Conservation (phyloP, 2,797 vertebrate genomes). For the Vireo griseus region DNA sequence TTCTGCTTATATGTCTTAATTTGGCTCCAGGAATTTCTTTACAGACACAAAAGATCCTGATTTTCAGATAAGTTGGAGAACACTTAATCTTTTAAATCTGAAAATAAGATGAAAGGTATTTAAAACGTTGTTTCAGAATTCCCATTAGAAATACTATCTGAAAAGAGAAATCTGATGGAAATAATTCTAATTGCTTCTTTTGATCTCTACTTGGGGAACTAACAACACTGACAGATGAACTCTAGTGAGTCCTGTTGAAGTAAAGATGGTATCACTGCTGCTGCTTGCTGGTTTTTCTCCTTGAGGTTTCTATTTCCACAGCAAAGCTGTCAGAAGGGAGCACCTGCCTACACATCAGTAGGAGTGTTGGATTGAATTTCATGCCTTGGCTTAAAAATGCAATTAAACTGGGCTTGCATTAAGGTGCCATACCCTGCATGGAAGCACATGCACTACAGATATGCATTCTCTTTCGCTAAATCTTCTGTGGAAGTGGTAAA, state of each 20-base stretch:
- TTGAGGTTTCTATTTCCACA: neutral
- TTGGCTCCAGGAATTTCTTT: neutral
- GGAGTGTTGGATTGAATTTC: neutral
- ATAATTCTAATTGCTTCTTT: conserved; percentile 42
- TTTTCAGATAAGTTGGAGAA: conserved; percentile 14
- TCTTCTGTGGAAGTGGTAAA: neutral
- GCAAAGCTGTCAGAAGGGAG: neutral
- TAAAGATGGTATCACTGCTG: neutral
- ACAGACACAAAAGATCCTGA: neutral
- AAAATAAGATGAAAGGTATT: conserved; percentile 40
- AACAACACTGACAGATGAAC: conserved; percentile 8
- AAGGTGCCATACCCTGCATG: neutral
- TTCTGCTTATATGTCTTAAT: neutral
- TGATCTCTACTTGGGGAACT: conserved; percentile 4
- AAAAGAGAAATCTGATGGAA: conserved; percentile 25
- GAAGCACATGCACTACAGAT: neutral
- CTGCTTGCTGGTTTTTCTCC: neutral
- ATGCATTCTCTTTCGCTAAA: accelerated
- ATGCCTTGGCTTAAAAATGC: neutral
- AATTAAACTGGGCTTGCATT: neutral
- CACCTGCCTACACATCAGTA: neutral
- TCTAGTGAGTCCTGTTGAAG: neutral
- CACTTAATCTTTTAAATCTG: conserved; percentile 28
- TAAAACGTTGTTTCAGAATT: conserved; percentile 15
- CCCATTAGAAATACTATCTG: conserved; percentile 2